phyloP scores from a whole-genome alignment of 2,888 invertebrate genomes.

The Nysson spinosus region DNA sequence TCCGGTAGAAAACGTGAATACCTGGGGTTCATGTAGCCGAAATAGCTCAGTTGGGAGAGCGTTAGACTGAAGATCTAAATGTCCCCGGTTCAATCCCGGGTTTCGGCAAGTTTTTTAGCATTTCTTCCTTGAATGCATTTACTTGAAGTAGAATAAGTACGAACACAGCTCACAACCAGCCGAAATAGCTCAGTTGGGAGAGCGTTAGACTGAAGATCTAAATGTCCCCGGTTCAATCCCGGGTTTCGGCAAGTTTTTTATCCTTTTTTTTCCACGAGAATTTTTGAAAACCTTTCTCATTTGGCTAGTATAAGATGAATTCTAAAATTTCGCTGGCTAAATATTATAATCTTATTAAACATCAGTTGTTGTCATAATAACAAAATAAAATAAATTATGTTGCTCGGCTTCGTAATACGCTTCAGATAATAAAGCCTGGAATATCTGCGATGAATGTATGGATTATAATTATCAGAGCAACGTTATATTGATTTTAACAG shows the following conservation, averaged over 20 bases:
- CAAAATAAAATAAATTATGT: too few species aligned
- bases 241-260: slow-evolving; percentile 26
- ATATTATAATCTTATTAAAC: too few species aligned
- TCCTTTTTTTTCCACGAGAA: background rate
- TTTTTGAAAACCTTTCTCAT: background rate
- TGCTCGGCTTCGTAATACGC: too few species aligned
- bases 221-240: slow-evolving; percentile 40
- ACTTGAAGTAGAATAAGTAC: too few species aligned
- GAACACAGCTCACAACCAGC: too few species aligned
- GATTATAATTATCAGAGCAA: too few species aligned
- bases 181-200: slow-evolving; percentile 11
- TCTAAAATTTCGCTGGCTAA: too few species aligned
- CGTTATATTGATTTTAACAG: too few species aligned
- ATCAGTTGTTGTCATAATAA: too few species aligned
- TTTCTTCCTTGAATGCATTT: slow-evolving; percentile 18
- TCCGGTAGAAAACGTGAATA: background rate
- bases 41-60: slow-evolving; percentile 56
- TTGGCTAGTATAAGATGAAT: too few species aligned
- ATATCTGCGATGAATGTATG: too few species aligned
- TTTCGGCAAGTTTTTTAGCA: slow-evolving; percentile 48
- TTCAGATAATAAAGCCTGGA: too few species aligned
- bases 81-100: slow-evolving; percentile 61
- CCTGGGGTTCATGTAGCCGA: slow-evolving; percentile 20
- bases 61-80: slow-evolving; percentile 61
- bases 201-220: slow-evolving; percentile 51